Evolutionary conservation across 2,888 invertebrate species (phyloP), one percentile per base, ranked within the genome.

Genomic region (Orchestes rusci): DNA sequence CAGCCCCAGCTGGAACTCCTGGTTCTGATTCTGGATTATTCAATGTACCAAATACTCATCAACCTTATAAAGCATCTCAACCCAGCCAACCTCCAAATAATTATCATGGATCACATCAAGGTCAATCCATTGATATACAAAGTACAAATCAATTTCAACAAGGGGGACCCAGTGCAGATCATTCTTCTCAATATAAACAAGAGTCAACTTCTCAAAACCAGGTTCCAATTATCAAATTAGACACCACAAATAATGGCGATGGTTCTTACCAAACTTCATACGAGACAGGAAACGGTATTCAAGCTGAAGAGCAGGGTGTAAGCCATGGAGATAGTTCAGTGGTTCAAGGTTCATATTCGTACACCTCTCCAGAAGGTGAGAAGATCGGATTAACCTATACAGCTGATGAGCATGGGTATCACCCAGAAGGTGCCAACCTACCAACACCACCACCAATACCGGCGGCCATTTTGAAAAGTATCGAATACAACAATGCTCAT

Each of bases 391-490:
- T 60, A 12, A 47, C 45, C 2, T 76, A 76, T 57, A 70, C 68
- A 0, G 76, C 77, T 46, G 76, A 76, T 48, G 75, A 76, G 57
- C 64, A 74, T 37, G 77, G 77, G 12, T 77, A 73, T 66, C 68
- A 69, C 19, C 68, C 76, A 0, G 63, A 70, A 48, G 76, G 76
- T 0, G 70, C 67, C 1, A 76, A 76, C 49, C 59, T 77, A 16
- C 77, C 77, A 10, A 75, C 75, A 0, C 71, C 76, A 1, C 76
- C 76, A 1, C 76, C 76, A 16, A 74, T 77, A 50, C 77, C 77
- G 1, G 74, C 72, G 42, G 75, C 71, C 13, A 77, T 77, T 55
- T 67, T 72, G 30, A 69, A 71, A 40, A 52, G 57, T 5, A 30
- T 60, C 8, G 56, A 58, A 48, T 55, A 56, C 13, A 58, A 59